Evolutionary conservation across 2,113 vertebrate species (phyloP).

Genomic region (Colaptes auratus): DNA sequence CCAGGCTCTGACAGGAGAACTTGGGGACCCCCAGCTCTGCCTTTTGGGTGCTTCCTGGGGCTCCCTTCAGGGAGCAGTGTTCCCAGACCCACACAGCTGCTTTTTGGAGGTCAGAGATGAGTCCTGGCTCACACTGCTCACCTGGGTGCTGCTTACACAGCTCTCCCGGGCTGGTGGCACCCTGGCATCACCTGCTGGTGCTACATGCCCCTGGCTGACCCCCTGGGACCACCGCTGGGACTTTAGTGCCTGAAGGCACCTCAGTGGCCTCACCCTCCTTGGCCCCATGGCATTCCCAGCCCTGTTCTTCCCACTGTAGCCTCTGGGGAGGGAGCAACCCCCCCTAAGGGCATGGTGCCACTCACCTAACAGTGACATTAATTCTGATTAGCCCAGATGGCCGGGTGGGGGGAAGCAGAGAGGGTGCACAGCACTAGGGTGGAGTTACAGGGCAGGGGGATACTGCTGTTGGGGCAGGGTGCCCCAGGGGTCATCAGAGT

Average conservation of each 20-base stretch:
- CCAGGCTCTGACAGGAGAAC: neutral
- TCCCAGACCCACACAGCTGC: neutral
- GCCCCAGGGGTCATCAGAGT: neutral
- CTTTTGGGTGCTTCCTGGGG: neutral
- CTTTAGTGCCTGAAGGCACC: neutral
- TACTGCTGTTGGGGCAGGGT: neutral
- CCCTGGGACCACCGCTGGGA: neutral
- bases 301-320: neutral
- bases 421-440: neutral
- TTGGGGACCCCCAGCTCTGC: neutral
- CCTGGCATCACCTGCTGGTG: neutral
- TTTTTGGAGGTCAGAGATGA: neutral
- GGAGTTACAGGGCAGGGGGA: neutral
- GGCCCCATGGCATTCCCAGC: neutral
- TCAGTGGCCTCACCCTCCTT: neutral
- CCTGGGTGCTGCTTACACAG: neutral
- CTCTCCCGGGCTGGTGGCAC: neutral
- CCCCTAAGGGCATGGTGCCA: rapidly evolving
- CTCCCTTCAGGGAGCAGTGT: neutral
- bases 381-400: neutral
- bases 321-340: rapidly evolving
- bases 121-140: neutral
- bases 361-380: neutral
- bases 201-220: neutral
- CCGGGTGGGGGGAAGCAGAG: neutral